Conservation (phyloP, 2,797 vertebrate species). For the Hydrocynus forskahlii region DNA sequence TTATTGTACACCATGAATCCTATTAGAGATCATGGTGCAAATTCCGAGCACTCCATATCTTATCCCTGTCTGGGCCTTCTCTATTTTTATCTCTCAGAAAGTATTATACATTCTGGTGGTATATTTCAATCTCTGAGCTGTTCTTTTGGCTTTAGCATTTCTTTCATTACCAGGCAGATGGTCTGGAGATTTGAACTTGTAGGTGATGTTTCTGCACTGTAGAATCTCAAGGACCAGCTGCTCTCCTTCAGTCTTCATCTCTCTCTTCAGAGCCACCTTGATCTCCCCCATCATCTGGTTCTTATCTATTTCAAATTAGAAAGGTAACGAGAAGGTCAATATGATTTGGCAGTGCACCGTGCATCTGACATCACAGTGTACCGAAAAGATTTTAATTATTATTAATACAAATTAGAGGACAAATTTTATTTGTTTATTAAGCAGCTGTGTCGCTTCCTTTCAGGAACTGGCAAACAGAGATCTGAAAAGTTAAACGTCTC, state of each 20-base stretch:
- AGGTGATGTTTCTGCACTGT: conserved; percentile 91
- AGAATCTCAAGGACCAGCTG: conserved; percentile 89
- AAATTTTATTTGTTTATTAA: neutral
- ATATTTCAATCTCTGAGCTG: neutral
- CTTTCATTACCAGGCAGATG: conserved; percentile 90
- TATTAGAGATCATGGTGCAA: neutral
- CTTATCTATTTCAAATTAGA: conserved; percentile 76
- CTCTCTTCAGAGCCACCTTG: conserved; percentile 89
- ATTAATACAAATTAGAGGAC: neutral
- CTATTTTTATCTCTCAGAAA: neutral
- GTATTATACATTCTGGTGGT: too few relatives aligned
- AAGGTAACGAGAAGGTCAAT: neutral
- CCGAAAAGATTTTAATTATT: neutral
- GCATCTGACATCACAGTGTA: neutral
- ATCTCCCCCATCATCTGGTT: conserved; percentile 91
- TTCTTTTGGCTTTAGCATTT: neutral
- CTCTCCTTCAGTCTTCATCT: conserved; percentile 91
- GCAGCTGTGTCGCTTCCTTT: neutral
- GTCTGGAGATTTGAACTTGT: conserved; percentile 98
- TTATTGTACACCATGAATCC: neutral
- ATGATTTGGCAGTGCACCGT: neutral
- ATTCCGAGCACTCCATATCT: neutral
- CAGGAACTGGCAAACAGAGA: too few relatives aligned
- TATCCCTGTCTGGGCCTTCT: neutral
- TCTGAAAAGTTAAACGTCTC: too few relatives aligned